Base-by-base conservation (phyloP, 2,888 invertebrate genomes). In the Leucophora obtusa region DNA sequence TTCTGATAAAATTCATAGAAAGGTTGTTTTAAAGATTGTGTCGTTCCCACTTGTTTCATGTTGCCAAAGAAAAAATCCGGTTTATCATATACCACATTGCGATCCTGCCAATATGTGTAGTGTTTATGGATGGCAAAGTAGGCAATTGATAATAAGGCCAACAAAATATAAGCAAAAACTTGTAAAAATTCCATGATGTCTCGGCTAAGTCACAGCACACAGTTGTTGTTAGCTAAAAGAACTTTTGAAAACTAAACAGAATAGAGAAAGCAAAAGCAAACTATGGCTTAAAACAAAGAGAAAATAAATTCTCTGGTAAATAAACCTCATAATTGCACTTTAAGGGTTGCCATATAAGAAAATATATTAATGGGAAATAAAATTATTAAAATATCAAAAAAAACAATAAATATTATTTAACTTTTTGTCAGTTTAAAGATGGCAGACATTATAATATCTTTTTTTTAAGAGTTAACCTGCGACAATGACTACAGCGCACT, bases 41-140 rank as follows among this genome's bases (percentile, higher is more conserved):
- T 86, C 15, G 79, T 83, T 6, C 87, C 86, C 54, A 85, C 83
- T 4, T 83, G 83, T 2, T 50, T 18, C 43, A 87, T 11, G 54
- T 87, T 87, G 24, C 87, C 87, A 47, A 83, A 81, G 17, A 86
- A 76, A 63, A 86, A 71, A 8, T 83, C 79, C 2, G 87, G 87
- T 59, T 84, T 83, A 0, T 86, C 86, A 38, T 85, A 73, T 2
- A 85, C 11, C 24, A 87, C 83, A 6, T 86, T 86, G 11, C 86
- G 86, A 1, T 84, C 82, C 10, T 79, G 78, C 86, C 86, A 87
- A 66, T 87, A 87, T 21, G 79, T 72, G 54, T 84, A 85, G 28
- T 73, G 83, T 14, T 77, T 84, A 3, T 77, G 72, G 63, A 86
- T 63, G 8, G 54, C 51, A 1, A 65, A 54, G 11, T 53, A 74